phyloP scores from a whole-genome alignment of 2,888 invertebrate species.

The Rugalucina vietnamica region DNA sequence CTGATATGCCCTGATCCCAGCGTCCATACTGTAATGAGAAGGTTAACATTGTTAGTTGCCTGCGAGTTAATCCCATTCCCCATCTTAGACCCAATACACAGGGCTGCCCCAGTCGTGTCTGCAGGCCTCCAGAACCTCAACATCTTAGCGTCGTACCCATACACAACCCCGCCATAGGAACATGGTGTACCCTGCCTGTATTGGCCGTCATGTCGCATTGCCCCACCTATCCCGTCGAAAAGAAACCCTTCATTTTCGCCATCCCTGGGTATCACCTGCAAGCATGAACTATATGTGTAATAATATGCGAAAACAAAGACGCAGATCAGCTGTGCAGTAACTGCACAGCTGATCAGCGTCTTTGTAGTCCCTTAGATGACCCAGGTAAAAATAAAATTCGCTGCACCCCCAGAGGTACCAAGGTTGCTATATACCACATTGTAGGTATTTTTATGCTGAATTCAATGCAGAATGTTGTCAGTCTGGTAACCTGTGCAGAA shows the following conservation, averaged over 20 bases:
- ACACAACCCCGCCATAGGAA: conserved; percentile 33
- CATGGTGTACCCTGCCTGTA: conserved; percentile 26
- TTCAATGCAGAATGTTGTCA: too few relatives aligned
- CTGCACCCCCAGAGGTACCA: too few relatives aligned
- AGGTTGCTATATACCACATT: too few relatives aligned
- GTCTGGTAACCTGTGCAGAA: too few relatives aligned
- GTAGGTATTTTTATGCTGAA: too few relatives aligned
- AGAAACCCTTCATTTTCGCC: conserved; percentile 33
- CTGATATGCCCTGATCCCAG: background rate
- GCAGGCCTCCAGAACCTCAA: conserved; percentile 38
- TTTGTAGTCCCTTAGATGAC: too few relatives aligned
- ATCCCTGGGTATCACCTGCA: conserved; percentile 28
- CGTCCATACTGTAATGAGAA: conserved; percentile 4
- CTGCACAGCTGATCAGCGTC: too few relatives aligned
- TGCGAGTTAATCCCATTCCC: conserved; percentile 31
- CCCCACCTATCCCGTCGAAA: conserved; percentile 28
- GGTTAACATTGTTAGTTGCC: conserved; percentile 12
- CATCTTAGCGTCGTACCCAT: background rate
- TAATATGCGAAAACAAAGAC: too few relatives aligned
- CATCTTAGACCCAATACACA: conserved; percentile 29
- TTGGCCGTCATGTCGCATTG: conserved; percentile 17
- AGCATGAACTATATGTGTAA: too few relatives aligned
- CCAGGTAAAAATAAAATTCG: too few relatives aligned
- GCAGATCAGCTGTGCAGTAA: too few relatives aligned
- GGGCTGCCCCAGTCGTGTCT: conserved; percentile 5